Percentiles rank a stretch among this genome's conserved stretches.
phyloP scores from a whole-genome alignment of 2,888 invertebrate species.

The Lycocerus yunnanus region DNA sequence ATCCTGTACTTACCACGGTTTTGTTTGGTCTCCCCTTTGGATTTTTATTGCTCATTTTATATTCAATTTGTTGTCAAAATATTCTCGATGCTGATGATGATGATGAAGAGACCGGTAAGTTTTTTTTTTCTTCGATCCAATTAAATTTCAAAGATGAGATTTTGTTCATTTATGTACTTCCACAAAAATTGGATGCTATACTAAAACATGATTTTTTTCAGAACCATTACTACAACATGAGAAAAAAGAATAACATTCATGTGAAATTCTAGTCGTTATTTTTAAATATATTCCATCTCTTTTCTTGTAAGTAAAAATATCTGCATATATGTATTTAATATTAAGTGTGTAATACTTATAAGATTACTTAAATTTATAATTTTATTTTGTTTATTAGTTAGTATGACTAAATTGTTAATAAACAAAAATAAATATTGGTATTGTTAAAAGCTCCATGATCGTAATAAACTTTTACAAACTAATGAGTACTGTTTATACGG shows the following conservation, averaged over 20 bases:
- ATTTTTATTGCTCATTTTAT: constrained; percentile 91
- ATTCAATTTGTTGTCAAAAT: constrained; percentile 95
- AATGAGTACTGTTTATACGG: not conserved
- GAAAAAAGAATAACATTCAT: constrained; percentile 24
- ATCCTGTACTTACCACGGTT: constrained; percentile 90
- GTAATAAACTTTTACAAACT: not conserved
- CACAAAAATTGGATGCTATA: not conserved
- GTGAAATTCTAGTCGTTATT: constrained; percentile 26
- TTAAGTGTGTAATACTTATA: not conserved
- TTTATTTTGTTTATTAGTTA: not conserved
- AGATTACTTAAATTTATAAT: not conserved
- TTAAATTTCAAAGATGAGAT: not conserved
- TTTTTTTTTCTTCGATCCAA: not conserved
- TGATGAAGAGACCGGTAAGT: constrained; percentile 67
- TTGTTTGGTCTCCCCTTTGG: constrained; percentile 93
- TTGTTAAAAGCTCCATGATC: not conserved
- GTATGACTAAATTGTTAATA: not conserved
- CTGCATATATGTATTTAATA: not conserved
- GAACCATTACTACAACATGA: constrained; percentile 29
- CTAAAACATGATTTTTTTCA: constrained; percentile 8
- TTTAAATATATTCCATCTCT: not conserved
- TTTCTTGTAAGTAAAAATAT: not conserved
- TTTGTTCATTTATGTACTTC: not conserved
- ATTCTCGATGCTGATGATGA: constrained; percentile 86
- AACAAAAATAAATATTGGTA: not conserved